These are phyloP conservation scores for Sussaba pulchella DNA, from an alignment of 2,888 invertebrate species.

Conservation along the genomic window DNA sequence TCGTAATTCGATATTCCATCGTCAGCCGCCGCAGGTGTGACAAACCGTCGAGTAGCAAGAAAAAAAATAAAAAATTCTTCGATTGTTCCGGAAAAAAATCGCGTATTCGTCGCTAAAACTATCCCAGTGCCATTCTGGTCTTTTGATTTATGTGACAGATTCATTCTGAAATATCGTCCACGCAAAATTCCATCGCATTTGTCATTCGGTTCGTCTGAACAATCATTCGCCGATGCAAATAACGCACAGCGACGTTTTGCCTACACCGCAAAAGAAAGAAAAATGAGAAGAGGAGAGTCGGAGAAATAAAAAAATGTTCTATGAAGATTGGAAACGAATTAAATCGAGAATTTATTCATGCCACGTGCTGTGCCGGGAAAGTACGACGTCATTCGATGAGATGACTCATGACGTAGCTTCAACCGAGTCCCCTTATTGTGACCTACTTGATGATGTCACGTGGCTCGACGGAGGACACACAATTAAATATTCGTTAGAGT, in stretches of 20 bases:
- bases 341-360: neutral
- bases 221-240: neutral
- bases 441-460: slow-evolving; percentile 8
- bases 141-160: neutral
- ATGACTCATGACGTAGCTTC: neutral
- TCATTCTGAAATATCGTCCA: neutral
- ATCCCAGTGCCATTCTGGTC: neutral
- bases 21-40: slow-evolving; percentile 5
- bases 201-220: neutral
- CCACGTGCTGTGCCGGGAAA: neutral
- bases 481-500: neutral
- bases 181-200: neutral
- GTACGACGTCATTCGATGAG: neutral
- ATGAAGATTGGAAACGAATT: neutral
- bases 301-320: neutral
- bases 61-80: too few relatives aligned
- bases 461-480: neutral
- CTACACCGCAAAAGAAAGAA: too few relatives aligned
- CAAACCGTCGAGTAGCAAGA: slow-evolving; percentile 1
- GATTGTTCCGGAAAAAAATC: neutral
- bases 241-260: too few relatives aligned
- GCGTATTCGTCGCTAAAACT: neutral
- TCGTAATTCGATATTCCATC: slow-evolving; percentile 9
- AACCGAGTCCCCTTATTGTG: neutral
- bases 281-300: neutral